These are phyloP conservation scores for Odontesthes bonariensis DNA, from an alignment of 2,113 vertebrate genomes.

Conservation along the genomic window DNA sequence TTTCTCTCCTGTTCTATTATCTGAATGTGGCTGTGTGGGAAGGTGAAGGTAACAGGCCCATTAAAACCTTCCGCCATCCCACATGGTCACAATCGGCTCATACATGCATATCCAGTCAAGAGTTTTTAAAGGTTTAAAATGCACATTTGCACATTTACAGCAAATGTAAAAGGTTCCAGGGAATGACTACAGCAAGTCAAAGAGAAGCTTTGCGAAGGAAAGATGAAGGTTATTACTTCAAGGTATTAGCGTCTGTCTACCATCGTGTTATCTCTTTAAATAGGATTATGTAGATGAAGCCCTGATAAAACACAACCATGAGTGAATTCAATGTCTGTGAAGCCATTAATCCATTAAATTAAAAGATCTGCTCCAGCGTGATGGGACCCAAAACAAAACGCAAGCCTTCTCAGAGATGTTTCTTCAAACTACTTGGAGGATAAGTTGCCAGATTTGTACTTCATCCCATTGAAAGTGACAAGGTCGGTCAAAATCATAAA, in stretches of 20 bases:
- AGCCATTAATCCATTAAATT: conserved; percentile 54
- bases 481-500: no score
- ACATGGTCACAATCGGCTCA: conserved; percentile 34
- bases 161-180: neutral
- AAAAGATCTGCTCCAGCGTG: conserved; percentile 31
- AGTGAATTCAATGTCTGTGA: conserved; percentile 4
- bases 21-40: conserved; percentile 47
- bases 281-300: conserved; percentile 42
- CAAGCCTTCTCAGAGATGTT: conserved; percentile 47
- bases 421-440: conserved; percentile 16
- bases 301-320: conserved; percentile 23
- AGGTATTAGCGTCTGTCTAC: neutral
- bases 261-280: conserved; percentile 23
- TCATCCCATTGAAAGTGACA: conserved; percentile 34
- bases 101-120: conserved; percentile 9
- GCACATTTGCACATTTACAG: neutral
- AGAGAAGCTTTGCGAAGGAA: conserved; percentile 2
- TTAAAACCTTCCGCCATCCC: conserved; percentile 53
- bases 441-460: conserved; percentile 29
- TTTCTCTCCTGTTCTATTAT: conserved; percentile 1
- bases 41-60: conserved; percentile 34
- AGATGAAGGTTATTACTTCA: conserved; percentile 12
- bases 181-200: neutral
- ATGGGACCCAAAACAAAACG: conserved; percentile 34
- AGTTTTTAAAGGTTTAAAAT: conserved; percentile 3